Conservation (phyloP, 2,888 invertebrate genomes). For the Atrina japonica region DNA sequence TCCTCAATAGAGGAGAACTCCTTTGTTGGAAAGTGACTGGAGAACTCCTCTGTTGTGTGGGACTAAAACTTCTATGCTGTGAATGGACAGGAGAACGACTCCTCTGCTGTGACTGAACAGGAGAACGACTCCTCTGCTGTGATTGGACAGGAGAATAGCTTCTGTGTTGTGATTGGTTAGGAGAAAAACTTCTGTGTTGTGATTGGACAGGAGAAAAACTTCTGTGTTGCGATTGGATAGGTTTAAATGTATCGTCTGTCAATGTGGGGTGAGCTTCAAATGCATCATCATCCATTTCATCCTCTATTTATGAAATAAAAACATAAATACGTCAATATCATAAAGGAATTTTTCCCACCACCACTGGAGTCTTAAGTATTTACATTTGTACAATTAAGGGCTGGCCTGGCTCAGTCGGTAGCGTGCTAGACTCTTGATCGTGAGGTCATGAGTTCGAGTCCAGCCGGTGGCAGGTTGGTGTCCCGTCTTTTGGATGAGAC, state of each 20-base stretch:
- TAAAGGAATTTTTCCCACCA: too few relatives aligned
- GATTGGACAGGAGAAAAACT: slow-evolving; percentile 15
- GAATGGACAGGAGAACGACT: not conserved
- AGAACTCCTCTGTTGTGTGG: slow-evolving; percentile 3
- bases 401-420: too few relatives aligned
- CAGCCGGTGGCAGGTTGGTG: too few relatives aligned
- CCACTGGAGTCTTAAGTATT: too few relatives aligned
- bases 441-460: too few relatives aligned
- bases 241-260: not conserved
- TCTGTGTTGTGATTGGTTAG: not conserved
- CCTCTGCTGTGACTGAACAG: slow-evolving; percentile 6
- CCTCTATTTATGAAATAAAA: too few relatives aligned
- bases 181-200: slow-evolving; percentile 9
- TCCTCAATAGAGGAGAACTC: not conserved
- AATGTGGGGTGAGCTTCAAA: slow-evolving; percentile 13
- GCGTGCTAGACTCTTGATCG: too few relatives aligned
- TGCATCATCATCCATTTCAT: slow-evolving; percentile 22
- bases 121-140: slow-evolving; percentile 12
- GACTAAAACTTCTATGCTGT: slow-evolving; percentile 3
- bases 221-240: not conserved
- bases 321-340: too few relatives aligned
- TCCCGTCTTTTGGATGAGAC: too few relatives aligned
- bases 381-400: too few relatives aligned
- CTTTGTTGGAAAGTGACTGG: slow-evolving; percentile 8
- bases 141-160: slow-evolving; percentile 7